These are phyloP conservation scores for Netelia virgata DNA, from an alignment of 2,888 invertebrate genomes.

Conservation along the genomic window DNA sequence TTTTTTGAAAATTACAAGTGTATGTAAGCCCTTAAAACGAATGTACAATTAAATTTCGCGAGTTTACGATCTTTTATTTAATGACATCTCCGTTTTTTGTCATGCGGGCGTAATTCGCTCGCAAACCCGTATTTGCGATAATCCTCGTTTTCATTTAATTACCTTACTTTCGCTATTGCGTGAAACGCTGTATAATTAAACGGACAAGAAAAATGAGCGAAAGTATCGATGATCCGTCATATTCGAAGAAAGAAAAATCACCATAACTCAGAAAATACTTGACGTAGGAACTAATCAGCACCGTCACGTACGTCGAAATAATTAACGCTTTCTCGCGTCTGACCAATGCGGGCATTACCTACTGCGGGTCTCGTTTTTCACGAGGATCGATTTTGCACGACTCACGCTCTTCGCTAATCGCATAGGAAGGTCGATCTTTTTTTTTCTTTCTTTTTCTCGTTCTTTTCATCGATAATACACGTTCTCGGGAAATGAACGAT, in stretches of 20 bases:
- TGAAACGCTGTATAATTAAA: constrained; percentile 4
- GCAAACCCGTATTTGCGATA: constrained; percentile 52
- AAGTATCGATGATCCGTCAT: constrained; percentile 9
- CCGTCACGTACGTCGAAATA: not conserved
- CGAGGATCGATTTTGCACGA: constrained; percentile 42
- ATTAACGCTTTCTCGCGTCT: constrained; percentile 33
- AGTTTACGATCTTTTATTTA: not conserved
- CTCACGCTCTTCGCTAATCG: constrained; percentile 29
- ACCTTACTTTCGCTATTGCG: constrained; percentile 41
- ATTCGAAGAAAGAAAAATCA: not conserved
- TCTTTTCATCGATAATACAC: constrained; percentile 17
- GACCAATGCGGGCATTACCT: constrained; percentile 50
- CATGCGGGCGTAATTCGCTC: constrained; percentile 50
- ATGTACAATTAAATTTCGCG: not conserved
- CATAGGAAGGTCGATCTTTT: not conserved
- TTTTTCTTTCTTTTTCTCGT: not conserved
- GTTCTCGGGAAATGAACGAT: constrained; percentile 47
- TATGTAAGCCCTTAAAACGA: no score
- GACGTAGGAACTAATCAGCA: constrained; percentile 22
- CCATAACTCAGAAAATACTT: not conserved
- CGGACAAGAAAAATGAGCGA: constrained; percentile 9
- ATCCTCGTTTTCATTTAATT: constrained; percentile 37
- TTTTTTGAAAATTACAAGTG: no score
- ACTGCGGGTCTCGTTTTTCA: constrained; percentile 28
- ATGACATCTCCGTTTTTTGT: not conserved